Percentiles rank a stretch among this genome's conserved stretches.
Evolutionary conservation across 2,113 vertebrate genomes (phyloP).

Genomic region (Erpornis zantholeuca): DNA sequence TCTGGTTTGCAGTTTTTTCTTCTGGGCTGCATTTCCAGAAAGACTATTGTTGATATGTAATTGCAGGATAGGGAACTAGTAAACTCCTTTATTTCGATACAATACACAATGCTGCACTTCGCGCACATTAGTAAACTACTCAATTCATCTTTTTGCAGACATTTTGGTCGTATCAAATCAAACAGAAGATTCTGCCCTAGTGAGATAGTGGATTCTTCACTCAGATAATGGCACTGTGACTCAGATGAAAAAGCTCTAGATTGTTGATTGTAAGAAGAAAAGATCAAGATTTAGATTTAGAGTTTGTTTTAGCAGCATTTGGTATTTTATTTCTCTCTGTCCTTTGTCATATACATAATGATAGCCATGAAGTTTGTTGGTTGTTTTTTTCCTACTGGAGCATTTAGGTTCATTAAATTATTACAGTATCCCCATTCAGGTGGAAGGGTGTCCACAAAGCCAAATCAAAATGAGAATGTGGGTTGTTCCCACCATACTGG

Average conservation of each 20-base stretch:
- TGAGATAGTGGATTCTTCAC: conserved; percentile 77
- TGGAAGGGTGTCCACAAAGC: background rate
- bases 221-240: conserved; percentile 77
- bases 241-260: conserved; percentile 66
- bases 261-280: background rate
- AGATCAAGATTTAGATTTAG: background rate
- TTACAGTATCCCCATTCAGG: background rate
- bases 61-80: background rate
- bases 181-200: conserved; percentile 72
- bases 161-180: conserved; percentile 73
- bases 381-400: background rate
- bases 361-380: background rate
- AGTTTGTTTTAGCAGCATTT: background rate
- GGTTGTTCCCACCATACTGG: background rate
- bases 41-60: background rate
- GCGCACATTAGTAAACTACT: conserved; percentile 78
- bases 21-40: background rate
- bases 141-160: conserved; percentile 68
- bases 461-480: background rate
- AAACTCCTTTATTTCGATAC: background rate
- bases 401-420: background rate
- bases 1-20: background rate
- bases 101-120: conserved; percentile 75
- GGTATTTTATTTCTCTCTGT: background rate
- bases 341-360: background rate